Conservation (phyloP, 92 coral and sea anemone species). For the Plumapathes pennacea region DNA sequence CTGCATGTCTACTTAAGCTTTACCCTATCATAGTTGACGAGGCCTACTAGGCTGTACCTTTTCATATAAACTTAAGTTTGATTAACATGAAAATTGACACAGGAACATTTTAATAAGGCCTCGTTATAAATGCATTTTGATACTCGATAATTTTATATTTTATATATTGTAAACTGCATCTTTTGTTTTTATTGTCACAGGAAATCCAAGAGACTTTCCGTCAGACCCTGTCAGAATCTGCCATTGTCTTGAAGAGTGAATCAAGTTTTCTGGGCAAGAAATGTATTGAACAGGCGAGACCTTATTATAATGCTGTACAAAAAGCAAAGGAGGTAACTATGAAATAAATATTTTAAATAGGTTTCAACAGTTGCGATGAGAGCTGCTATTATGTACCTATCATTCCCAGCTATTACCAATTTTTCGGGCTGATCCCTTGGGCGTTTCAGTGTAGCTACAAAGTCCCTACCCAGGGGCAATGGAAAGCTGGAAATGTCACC, state of each 20-base stretch:
- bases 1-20: neutral
- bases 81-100: neutral
- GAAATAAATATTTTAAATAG: too few relatives aligned
- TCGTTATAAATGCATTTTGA: too few relatives aligned
- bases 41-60: neutral
- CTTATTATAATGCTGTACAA: slow-evolving; percentile 79
- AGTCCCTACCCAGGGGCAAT: too few relatives aligned
- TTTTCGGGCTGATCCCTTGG: too few relatives aligned
- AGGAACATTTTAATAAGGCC: too few relatives aligned
- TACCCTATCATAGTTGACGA: neutral
- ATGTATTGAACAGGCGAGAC: slow-evolving; percentile 81
- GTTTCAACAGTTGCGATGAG: too few relatives aligned
- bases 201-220: slow-evolving; percentile 88
- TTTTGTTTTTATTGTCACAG: slow-evolving; percentile 27
- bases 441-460: too few relatives aligned
- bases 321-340: slow-evolving; percentile 74
- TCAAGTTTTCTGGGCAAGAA: slow-evolving; percentile 73
- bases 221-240: slow-evolving; percentile 92
- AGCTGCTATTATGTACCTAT: too few relatives aligned
- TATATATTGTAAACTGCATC: too few relatives aligned
- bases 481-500: too few relatives aligned
- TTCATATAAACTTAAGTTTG: neutral
- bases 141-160: neutral
- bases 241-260: slow-evolving; percentile 78
- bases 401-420: too few relatives aligned